These are phyloP conservation scores for Mugil cephalus DNA, from an alignment of 2,113 vertebrate genomes.

Conservation along the genomic window DNA sequence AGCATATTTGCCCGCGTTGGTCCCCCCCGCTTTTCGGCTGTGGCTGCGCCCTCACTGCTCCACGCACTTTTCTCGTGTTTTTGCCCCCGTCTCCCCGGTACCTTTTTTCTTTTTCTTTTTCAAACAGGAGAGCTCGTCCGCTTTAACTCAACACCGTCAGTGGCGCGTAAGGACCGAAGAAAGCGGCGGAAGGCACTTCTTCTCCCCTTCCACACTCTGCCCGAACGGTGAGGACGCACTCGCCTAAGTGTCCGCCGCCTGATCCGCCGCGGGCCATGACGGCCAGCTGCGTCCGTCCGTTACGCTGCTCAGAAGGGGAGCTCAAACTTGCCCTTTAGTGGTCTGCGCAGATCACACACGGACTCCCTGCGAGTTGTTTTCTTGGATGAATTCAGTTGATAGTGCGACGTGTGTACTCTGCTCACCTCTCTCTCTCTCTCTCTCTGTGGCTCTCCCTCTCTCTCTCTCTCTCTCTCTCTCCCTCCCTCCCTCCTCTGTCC, in stretches of 20 bases:
- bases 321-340: conserved; percentile 76
- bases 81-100: neutral
- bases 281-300: conserved; percentile 74
- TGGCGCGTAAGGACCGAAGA: conserved; percentile 60
- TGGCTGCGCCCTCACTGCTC: conserved; percentile 34
- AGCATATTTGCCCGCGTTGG: conserved; percentile 59
- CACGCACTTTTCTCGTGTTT: conserved; percentile 47
- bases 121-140: conserved; percentile 37
- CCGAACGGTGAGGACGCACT: conserved; percentile 72
- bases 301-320: conserved; percentile 58
- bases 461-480: conserved; percentile 30
- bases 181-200: conserved; percentile 56
- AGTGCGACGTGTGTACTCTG: conserved; percentile 82
- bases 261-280: conserved; percentile 83
- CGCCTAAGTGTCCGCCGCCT: conserved; percentile 67
- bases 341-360: conserved; percentile 69
- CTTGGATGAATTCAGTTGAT: conserved; percentile 89
- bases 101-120: neutral
- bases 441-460: conserved; percentile 50
- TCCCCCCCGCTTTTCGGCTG: conserved; percentile 23
- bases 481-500: neutral
- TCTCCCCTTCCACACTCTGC: conserved; percentile 56
- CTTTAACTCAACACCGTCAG: conserved; percentile 64
- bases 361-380: conserved; percentile 89
- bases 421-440: conserved; percentile 65